These are phyloP conservation scores for Dicrostonyx torquatus DNA, from an alignment of 2,797 vertebrate species.

Conservation along the genomic window DNA sequence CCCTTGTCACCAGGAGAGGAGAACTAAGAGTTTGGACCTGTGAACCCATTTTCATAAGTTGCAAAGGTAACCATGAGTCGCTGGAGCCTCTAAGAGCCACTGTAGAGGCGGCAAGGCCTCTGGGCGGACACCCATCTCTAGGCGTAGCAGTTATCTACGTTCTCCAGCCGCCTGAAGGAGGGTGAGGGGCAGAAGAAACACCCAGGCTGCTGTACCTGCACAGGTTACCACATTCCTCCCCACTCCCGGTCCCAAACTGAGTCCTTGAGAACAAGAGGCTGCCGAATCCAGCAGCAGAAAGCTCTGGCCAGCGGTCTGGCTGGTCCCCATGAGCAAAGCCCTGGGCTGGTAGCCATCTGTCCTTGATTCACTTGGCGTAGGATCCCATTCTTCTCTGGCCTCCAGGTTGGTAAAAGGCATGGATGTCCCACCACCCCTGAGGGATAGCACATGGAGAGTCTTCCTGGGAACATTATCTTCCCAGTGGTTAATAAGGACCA, in stretches of 20 bases:
- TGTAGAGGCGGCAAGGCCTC: not conserved
- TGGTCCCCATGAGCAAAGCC: not conserved
- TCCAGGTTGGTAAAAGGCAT: not conserved
- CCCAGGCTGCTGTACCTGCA: too few species aligned
- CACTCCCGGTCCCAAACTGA: too few species aligned
- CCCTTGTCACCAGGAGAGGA: not conserved
- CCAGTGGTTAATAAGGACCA: too few species aligned
- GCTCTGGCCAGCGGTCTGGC: too few species aligned
- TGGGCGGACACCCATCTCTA: not conserved
- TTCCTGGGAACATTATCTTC: not conserved
- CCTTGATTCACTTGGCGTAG: too few species aligned
- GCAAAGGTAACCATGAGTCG: accelerated
- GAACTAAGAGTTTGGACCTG: not conserved
- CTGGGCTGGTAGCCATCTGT: not conserved
- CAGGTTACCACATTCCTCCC: accelerated
- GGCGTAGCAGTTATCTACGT: not conserved
- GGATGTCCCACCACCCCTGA: not conserved
- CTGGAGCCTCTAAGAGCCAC: too few species aligned
- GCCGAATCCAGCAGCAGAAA: not conserved
- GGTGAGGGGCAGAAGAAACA: too few species aligned
- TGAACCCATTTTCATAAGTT: not conserved
- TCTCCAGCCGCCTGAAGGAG: not conserved
- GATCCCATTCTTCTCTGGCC: too few species aligned
- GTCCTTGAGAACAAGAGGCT: not conserved
- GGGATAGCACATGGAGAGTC: accelerated